These are phyloP conservation scores for Melanotaenia maccullochi DNA, from an alignment of 2,797 vertebrate genomes.

Conservation along the genomic window DNA sequence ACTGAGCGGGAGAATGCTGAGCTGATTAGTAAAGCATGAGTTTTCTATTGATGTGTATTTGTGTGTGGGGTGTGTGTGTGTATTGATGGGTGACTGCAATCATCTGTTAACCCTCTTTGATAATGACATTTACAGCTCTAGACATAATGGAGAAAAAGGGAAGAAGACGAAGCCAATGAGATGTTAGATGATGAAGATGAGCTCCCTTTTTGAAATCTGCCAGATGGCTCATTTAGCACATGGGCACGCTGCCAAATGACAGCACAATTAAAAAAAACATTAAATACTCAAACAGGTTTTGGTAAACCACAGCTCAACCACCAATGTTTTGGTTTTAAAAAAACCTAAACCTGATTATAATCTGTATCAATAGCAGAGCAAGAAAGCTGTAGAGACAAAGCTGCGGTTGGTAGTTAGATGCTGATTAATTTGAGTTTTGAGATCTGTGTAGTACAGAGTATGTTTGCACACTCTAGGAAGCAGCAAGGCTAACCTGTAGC, in stretches of 20 bases:
- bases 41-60: conserved; percentile 74
- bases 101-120: conserved; percentile 43
- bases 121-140: conserved; percentile 56
- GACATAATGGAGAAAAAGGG: conserved; percentile 21
- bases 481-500: no score
- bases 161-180: conserved; percentile 9
- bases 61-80: not conserved
- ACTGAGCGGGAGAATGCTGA: conserved; percentile 82
- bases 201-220: conserved; percentile 32
- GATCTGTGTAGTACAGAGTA: no score
- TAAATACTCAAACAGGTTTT: conserved; percentile 42
- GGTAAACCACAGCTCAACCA: conserved; percentile 15
- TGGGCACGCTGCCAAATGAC: conserved; percentile 80
- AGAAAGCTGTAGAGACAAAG: no score
- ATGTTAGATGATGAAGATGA: conserved; percentile 36
- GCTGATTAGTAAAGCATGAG: conserved; percentile 93
- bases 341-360: no score
- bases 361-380: no score
- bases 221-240: conserved; percentile 63
- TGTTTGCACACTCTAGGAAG: no score
- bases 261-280: conserved; percentile 55
- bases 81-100: conserved; percentile 21
- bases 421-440: no score
- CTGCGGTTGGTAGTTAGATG: no score
- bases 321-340: not conserved